Percentiles rank a stretch among this genome's conserved stretches.
Evolutionary conservation across 64 coral and sea anemone species (phyloP).

Genomic region (Porites australiensis): DNA sequence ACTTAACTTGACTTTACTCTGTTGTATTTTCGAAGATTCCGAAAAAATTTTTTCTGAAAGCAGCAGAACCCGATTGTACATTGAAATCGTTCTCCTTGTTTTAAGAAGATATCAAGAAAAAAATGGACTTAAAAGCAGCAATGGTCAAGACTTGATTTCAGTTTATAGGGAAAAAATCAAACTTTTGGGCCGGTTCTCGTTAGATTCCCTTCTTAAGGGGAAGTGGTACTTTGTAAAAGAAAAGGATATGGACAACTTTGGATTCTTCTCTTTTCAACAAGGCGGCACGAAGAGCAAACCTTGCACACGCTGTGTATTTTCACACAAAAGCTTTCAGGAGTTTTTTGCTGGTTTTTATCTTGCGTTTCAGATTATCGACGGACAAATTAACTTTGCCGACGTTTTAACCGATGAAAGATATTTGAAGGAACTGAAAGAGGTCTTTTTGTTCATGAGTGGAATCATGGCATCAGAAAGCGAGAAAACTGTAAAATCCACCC

Average conservation of each 20-base stretch:
- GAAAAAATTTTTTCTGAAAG: neutral
- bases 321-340: conserved; percentile 44
- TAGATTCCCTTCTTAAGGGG: neutral
- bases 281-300: neutral
- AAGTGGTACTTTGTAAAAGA: neutral
- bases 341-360: conserved; percentile 40
- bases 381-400: neutral
- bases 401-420: neutral
- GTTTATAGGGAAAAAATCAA: neutral
- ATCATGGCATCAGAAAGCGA: neutral
- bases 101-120: neutral
- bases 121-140: too few species aligned
- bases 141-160: neutral
- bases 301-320: neutral
- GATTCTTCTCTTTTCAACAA: conserved; percentile 9
- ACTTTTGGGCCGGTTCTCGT: neutral
- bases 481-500: neutral
- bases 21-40: neutral
- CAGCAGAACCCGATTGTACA: neutral
- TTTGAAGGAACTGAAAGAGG: neutral
- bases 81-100: neutral
- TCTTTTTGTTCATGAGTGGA: conserved; percentile 3
- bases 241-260: neutral
- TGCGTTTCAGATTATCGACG: neutral
- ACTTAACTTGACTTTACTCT: neutral